Conservation (phyloP, 1,140 invertebrate genomes). For the Zaprionus ornatus region DNA sequence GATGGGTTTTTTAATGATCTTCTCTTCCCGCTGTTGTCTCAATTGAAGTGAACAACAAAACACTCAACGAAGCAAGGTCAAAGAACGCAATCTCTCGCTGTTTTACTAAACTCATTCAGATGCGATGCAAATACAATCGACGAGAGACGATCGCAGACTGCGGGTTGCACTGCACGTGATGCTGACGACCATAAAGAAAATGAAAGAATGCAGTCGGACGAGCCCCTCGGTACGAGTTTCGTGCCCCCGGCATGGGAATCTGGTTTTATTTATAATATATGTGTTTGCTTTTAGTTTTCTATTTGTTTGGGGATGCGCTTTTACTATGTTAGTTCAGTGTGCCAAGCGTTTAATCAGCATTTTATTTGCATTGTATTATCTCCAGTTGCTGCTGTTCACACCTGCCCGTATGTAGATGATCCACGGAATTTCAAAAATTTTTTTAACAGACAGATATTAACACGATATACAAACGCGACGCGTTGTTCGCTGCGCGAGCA, state of each 20-base stretch:
- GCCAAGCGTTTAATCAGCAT: neutral
- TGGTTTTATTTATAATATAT: conserved; percentile 1
- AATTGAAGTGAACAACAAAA: neutral
- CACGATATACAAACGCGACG: conserved; percentile 51
- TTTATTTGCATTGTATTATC: no score
- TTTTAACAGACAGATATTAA: neutral
- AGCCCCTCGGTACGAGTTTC: neutral
- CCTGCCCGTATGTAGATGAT: conserved; percentile 30
- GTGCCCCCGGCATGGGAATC: neutral
- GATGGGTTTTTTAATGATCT: neutral
- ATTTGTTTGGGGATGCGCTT: neutral
- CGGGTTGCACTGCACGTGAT: neutral
- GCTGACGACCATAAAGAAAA: neutral
- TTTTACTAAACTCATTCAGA: neutral
- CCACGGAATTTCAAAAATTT: conserved; percentile 34
- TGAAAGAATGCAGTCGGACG: neutral
- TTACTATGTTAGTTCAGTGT: neutral
- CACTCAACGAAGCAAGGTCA: neutral
- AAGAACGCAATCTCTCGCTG: neutral
- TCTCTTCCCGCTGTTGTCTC: neutral
- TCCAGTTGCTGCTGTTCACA: conserved; percentile 8
- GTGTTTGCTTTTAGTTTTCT: neutral
- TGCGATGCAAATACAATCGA: neutral
- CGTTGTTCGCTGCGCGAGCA: conserved; percentile 63
- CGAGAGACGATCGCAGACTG: neutral